Conservation (phyloP, 2,113 vertebrate genomes). For the Sinocyclocheilus anophthalmus region DNA sequence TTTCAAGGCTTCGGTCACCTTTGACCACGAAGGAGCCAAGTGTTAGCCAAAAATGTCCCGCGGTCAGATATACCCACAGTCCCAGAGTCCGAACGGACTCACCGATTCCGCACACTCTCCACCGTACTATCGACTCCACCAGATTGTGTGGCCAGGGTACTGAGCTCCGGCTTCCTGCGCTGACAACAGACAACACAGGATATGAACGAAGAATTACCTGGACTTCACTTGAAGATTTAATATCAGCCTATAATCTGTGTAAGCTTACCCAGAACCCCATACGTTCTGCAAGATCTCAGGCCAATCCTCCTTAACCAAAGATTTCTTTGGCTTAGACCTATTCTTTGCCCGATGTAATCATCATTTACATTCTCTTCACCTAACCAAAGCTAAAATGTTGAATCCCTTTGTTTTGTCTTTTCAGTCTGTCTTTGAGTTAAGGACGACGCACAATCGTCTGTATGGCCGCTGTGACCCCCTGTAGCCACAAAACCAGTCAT, state of each 20-base stretch:
- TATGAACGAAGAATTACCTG: not conserved
- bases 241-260: not conserved
- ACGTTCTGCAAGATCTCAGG: not conserved
- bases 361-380: too few relatives aligned
- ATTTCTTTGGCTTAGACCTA: too few relatives aligned
- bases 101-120: conserved; percentile 99
- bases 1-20: too few relatives aligned
- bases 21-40: too few relatives aligned
- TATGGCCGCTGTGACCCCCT: too few relatives aligned
- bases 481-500: too few relatives aligned
- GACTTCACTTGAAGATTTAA: not conserved
- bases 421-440: too few relatives aligned
- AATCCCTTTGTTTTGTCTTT: too few relatives aligned
- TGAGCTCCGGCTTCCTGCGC: conserved; percentile 98
- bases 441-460: too few relatives aligned
- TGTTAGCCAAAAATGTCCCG: too few relatives aligned
- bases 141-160: conserved; percentile 97
- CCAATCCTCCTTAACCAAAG: not conserved
- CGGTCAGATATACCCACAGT: not conserved
- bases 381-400: too few relatives aligned
- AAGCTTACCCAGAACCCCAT: not conserved
- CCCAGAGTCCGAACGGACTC: conserved; percentile 53
- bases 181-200: conserved; percentile 59
- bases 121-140: conserved; percentile 99
- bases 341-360: too few relatives aligned